These are phyloP conservation scores for Nesoenas mayeri DNA, from an alignment of 2,113 vertebrate genomes.

Conservation along the genomic window DNA sequence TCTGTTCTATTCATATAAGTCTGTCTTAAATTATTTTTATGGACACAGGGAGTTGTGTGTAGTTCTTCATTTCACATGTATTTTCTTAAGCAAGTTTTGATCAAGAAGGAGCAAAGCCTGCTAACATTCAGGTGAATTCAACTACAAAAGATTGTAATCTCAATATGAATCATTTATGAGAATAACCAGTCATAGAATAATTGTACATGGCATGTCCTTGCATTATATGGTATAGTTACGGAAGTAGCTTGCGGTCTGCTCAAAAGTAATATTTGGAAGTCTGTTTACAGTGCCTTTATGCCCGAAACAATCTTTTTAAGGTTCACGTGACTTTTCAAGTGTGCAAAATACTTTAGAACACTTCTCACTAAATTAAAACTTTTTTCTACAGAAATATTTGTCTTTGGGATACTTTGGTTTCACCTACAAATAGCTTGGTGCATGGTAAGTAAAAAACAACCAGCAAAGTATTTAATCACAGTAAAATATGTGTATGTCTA, in stretches of 20 bases:
- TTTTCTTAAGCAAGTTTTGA: not conserved
- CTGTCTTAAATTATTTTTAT: not conserved
- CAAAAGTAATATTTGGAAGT: not conserved
- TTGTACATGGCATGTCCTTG: not conserved
- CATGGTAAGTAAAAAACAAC: constrained; percentile 82
- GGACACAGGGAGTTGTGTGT: not conserved
- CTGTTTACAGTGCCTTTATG: not conserved
- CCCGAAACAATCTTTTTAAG: not conserved
- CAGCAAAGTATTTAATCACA: not conserved
- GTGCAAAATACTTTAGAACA: not conserved
- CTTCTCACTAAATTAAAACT: not conserved
- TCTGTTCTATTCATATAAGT: not conserved
- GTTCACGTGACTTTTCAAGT: not conserved
- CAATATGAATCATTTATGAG: not conserved
- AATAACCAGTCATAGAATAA: not conserved
- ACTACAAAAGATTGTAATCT: not conserved
- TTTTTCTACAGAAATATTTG: constrained; percentile 88
- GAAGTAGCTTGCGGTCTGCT: not conserved
- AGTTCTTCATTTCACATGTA: not conserved
- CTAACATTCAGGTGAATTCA: not conserved
- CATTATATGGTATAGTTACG: not conserved
- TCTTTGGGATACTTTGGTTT: constrained; percentile 96
- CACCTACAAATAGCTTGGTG: constrained; percentile 86
- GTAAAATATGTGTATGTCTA: not conserved
- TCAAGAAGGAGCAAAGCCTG: not conserved